phyloP scores from a whole-genome alignment of 2,113 vertebrate genomes.

The Lycaon pictus region DNA sequence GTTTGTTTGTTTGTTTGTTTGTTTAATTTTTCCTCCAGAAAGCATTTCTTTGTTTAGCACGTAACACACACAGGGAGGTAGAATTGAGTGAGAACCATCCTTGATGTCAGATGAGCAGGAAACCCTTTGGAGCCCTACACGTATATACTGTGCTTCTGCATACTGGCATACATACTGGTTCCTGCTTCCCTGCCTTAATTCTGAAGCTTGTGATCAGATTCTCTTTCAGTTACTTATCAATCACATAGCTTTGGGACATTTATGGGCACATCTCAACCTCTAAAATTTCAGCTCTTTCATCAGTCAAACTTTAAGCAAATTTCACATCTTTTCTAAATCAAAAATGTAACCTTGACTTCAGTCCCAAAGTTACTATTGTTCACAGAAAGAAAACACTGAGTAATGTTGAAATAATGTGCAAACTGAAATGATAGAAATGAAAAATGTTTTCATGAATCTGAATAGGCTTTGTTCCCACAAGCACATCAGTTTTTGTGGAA shows the following conservation, averaged over 20 bases:
- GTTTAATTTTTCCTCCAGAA: background rate
- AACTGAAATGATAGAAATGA: background rate
- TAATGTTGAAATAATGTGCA: background rate
- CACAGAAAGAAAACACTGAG: background rate
- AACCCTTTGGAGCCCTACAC: background rate
- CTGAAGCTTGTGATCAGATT: background rate
- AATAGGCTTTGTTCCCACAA: background rate
- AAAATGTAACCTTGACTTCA: constrained; percentile 52
- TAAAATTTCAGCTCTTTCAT: constrained; percentile 9
- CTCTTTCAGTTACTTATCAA: background rate
- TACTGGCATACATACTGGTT: accelerated
- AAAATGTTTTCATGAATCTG: background rate
- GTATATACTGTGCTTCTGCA: background rate
- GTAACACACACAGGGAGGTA: background rate
- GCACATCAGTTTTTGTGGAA: background rate
- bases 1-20: background rate
- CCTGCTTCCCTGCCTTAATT: background rate
- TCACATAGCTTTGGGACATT: background rate
- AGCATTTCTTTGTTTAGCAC: background rate
- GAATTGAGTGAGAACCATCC: background rate
- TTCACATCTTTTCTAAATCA: constrained; percentile 64
- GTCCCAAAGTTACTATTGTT: background rate
- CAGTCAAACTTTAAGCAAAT: constrained; percentile 17
- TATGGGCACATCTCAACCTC: background rate
- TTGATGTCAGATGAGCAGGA: background rate